These are phyloP conservation scores for Tenebrio molitor DNA, from an alignment of 1,140 invertebrate species.

Conservation along the genomic window DNA sequence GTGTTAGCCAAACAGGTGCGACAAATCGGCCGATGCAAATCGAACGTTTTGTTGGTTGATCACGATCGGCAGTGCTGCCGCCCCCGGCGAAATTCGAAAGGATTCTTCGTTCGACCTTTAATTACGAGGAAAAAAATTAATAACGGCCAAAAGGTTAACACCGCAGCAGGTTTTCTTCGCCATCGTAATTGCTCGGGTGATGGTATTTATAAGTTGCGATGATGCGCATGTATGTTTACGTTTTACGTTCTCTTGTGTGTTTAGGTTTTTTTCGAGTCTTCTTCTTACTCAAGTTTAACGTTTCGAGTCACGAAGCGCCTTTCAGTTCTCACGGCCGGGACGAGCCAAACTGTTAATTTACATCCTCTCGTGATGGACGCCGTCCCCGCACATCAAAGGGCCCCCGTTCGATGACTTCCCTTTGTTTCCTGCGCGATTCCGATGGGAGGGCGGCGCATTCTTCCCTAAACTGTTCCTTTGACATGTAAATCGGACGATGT, in stretches of 20 bases:
- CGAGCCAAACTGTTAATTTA: conserved; percentile 23
- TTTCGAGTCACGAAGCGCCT: conserved; percentile 46
- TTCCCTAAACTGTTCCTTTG: conserved; percentile 27
- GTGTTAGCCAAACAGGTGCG: too few species aligned
- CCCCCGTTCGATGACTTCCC: neutral
- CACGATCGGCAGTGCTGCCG: neutral
- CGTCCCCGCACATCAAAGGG: conserved; percentile 27
- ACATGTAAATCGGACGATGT: conserved; percentile 7
- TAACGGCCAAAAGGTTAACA: conserved; percentile 46
- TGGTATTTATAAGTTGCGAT: conserved; percentile 34
- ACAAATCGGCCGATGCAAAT: too few species aligned
- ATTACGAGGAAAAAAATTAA: conserved; percentile 37
- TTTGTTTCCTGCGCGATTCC: conserved; percentile 5
- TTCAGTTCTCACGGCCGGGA: conserved; percentile 45
- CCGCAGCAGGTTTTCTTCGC: conserved; percentile 38
- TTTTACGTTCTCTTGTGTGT: conserved; percentile 34
- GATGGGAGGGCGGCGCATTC: conserved; percentile 9
- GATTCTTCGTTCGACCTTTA: conserved; percentile 17
- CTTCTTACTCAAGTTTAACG: conserved; percentile 20
- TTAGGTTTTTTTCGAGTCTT: conserved; percentile 37
- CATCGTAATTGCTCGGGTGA: conserved; percentile 36
- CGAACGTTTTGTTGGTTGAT: neutral
- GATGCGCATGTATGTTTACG: conserved; percentile 39
- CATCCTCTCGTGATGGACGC: conserved; percentile 28
- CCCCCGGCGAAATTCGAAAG: conserved; percentile 11